phyloP scores from a whole-genome alignment of 1,140 invertebrate genomes.

The Eubasilissa regina region DNA sequence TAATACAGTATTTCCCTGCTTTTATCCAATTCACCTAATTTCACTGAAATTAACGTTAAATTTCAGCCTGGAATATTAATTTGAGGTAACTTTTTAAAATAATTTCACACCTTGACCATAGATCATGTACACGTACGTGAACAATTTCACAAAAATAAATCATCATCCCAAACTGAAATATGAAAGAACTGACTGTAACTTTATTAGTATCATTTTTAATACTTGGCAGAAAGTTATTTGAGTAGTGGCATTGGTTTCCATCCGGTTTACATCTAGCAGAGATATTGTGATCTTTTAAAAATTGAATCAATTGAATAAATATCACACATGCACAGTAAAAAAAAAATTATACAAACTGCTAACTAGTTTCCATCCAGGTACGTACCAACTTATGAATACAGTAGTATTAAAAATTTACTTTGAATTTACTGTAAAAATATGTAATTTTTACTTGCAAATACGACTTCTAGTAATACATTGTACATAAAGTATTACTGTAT shows the following conservation, averaged over 20 bases:
- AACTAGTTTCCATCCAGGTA: background rate
- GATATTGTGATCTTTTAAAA: background rate
- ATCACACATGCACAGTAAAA: background rate
- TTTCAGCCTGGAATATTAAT: slow-evolving; percentile 40
- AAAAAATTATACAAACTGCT: background rate
- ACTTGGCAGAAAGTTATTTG: background rate
- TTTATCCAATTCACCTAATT: slow-evolving; percentile 17
- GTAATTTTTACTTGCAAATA: too few species aligned
- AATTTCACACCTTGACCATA: slow-evolving; percentile 18
- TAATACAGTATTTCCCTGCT: background rate
- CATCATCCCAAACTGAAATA: too few species aligned
- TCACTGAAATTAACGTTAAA: slow-evolving; percentile 43
- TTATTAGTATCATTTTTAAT: background rate
- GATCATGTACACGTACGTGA: background rate
- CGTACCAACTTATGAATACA: too few species aligned
- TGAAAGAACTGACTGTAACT: too few species aligned
- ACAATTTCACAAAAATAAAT: too few species aligned
- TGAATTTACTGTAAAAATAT: too few species aligned
- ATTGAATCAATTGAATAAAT: background rate
- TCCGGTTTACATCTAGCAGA: too few species aligned
- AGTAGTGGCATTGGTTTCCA: too few species aligned
- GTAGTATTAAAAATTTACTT: too few species aligned
- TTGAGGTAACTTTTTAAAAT: slow-evolving; percentile 44
- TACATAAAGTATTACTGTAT: too few species aligned
- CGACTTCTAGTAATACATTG: too few species aligned